Conservation (phyloP, 2,888 invertebrate genomes). For the Nomada hirtipes region DNA sequence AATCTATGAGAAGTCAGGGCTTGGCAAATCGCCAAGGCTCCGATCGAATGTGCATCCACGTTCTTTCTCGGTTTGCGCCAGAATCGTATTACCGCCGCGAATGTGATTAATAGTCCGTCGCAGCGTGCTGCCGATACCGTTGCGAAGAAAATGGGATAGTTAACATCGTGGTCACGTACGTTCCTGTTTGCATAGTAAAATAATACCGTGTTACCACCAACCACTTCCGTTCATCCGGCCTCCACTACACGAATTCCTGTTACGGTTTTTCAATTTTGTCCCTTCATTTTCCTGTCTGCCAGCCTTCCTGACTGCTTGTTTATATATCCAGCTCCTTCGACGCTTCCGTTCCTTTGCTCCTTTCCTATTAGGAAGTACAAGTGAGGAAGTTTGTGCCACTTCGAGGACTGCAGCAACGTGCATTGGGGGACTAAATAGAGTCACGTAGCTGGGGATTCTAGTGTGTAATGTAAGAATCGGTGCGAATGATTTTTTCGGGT, state of each 20-base stretch:
- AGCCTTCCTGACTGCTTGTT: background rate
- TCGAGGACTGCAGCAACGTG: background rate
- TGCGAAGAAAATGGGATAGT: constrained; percentile 57
- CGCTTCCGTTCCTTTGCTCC: background rate
- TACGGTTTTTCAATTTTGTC: constrained; percentile 30
- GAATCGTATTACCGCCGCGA: constrained; percentile 51
- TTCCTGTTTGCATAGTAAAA: constrained; percentile 61
- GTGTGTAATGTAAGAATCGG: background rate
- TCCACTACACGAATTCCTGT: constrained; percentile 16
- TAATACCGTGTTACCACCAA: constrained; percentile 48
- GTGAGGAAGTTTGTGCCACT: constrained; percentile 4
- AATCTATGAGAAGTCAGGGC: constrained; percentile 37
- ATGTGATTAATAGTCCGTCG: constrained; percentile 61
- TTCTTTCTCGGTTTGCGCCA: constrained; percentile 28
- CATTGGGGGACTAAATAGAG: background rate
- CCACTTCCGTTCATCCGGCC: constrained; percentile 3
- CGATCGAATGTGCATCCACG: constrained; percentile 37
- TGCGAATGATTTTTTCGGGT: background rate
- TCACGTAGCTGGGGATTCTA: background rate
- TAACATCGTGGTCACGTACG: constrained; percentile 64
- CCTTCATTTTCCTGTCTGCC: constrained; percentile 11
- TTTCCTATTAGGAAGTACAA: background rate
- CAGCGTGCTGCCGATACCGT: constrained; percentile 31
- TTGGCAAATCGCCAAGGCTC: constrained; percentile 39
- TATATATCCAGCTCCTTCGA: background rate